Percentiles rank a stretch among this genome's conserved stretches.
These are phyloP conservation scores for Corythornis madagascariensis DNA, from an alignment of 2,113 vertebrate species.

Conservation along the genomic window DNA sequence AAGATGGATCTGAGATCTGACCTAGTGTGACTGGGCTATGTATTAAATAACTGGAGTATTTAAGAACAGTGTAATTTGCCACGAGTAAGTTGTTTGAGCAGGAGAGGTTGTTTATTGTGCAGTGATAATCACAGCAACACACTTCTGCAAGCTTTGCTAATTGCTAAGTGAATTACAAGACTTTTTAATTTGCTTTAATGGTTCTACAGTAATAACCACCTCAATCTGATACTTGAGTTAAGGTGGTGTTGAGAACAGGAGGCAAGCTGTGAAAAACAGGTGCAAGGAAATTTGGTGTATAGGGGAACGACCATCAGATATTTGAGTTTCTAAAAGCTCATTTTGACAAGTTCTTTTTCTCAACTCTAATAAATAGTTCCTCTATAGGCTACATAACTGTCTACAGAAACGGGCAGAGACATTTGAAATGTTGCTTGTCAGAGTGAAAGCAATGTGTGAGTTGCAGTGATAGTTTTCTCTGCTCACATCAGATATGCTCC, in stretches of 20 bases:
- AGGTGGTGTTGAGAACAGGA: background rate
- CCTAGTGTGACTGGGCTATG: background rate
- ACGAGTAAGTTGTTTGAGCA: background rate
- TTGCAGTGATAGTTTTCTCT: background rate
- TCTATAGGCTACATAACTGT: background rate
- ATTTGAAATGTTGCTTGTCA: background rate
- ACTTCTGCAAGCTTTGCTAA: background rate
- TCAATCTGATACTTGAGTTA: background rate
- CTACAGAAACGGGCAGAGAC: background rate
- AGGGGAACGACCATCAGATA: background rate
- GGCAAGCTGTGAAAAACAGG: background rate
- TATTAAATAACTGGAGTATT: background rate
- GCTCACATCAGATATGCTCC: background rate
- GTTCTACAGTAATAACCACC: background rate
- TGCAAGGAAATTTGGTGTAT: background rate
- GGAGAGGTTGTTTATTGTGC: background rate
- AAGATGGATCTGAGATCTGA: background rate
- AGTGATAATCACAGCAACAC: background rate
- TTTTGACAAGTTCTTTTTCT: background rate
- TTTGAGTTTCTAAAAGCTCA: background rate
- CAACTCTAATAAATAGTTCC: background rate
- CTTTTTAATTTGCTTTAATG: conserved; percentile 13
- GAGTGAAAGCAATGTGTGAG: background rate
- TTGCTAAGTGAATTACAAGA: background rate
- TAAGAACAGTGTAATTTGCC: background rate